Conservation (phyloP, 2,113 vertebrate genomes). For the Sprattus sprattus region DNA sequence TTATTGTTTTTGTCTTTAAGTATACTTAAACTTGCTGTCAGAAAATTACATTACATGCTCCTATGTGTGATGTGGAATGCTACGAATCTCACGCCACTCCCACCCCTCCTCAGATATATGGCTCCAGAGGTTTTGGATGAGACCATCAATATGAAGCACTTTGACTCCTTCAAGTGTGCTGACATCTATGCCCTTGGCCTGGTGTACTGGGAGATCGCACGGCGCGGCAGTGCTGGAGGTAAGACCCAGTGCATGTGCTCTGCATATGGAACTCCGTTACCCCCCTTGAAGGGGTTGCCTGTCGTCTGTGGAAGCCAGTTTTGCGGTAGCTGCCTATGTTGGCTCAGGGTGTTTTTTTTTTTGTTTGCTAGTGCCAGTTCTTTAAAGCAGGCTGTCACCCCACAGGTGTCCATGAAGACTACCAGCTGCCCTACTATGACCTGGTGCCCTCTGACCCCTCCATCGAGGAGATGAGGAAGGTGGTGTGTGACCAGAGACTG, state of each 20-base stretch:
- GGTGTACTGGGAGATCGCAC: conserved; percentile 97
- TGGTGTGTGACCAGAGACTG: conserved; percentile 96
- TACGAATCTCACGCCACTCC: background rate
- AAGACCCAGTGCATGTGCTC: conserved; percentile 21
- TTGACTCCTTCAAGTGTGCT: conserved; percentile 97
- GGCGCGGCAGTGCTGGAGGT: conserved; percentile 95
- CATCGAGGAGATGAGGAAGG: conserved; percentile 98
- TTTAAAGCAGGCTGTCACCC: background rate
- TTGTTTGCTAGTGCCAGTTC: background rate
- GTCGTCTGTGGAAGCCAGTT: background rate
- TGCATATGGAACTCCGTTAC: no score
- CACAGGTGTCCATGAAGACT: conserved; percentile 94
- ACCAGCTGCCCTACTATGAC: conserved; percentile 97
- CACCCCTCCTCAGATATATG: conserved; percentile 82
- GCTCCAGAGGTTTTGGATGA: conserved; percentile 97
- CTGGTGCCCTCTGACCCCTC: conserved; percentile 96
- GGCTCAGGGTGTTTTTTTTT: background rate
- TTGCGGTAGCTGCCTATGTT: background rate
- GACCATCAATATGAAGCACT: conserved; percentile 99
- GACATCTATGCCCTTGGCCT: conserved; percentile 96
- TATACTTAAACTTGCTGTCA: no score
- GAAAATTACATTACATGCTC: background rate
- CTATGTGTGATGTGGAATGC: background rate
- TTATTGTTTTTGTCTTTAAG: no score
- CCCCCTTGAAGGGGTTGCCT: background rate